Evolutionary conservation across 2,113 vertebrate species (phyloP).

Genomic region (Oncorhynchus keta): DNA sequence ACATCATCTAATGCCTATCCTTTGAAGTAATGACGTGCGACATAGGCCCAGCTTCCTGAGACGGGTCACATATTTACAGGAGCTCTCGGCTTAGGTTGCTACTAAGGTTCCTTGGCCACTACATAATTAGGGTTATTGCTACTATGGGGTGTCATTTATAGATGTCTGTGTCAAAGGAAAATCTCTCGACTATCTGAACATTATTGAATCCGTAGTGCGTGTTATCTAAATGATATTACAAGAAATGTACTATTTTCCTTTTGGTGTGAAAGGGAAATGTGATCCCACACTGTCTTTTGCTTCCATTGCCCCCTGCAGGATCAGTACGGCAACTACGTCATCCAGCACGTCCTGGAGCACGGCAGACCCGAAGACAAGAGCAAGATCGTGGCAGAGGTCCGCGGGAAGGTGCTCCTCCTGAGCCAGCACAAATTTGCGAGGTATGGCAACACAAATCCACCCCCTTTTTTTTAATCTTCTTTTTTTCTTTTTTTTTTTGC

Average conservation of each 20-base stretch:
- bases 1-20: too few species aligned
- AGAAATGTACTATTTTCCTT: not conserved
- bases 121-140: slow-evolving; percentile 6
- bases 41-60: too few species aligned
- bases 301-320: slow-evolving; percentile 75
- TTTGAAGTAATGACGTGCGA: too few species aligned
- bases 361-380: slow-evolving; percentile 97
- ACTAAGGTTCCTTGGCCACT: too few species aligned
- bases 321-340: slow-evolving; percentile 98
- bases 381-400: slow-evolving; percentile 96
- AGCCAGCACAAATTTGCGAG: slow-evolving; percentile 99
- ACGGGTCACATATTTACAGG: too few species aligned
- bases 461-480: too few species aligned
- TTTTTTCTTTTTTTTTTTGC: too few species aligned
- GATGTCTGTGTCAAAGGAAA: too few species aligned
- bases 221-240: not conserved
- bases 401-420: slow-evolving; percentile 92
- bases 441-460: slow-evolving; percentile 62
- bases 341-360: slow-evolving; percentile 97
- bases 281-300: not conserved
- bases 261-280: slow-evolving; percentile 1
- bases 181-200: too few species aligned
- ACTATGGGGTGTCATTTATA: slow-evolving; percentile 17
- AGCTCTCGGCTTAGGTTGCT: too few species aligned
- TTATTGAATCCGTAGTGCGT: too few species aligned